Evolutionary conservation across 2,888 invertebrate genomes (phyloP).

Genomic region (Perithous albicinctus): DNA sequence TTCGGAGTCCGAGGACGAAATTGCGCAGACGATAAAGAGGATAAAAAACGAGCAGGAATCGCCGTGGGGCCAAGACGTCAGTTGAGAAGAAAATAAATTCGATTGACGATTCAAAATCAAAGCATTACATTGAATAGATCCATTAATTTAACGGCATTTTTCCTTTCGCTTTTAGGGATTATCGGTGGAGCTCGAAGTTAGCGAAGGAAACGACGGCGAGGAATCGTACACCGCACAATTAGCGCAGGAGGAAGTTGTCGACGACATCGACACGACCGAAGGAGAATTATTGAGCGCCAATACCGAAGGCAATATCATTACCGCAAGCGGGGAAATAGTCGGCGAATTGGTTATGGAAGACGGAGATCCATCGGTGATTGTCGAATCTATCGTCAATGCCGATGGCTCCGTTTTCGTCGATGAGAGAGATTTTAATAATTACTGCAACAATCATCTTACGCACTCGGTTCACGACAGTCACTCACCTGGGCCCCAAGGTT

Average conservation of each 20-base stretch:
- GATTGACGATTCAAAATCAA: no score
- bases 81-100: no score
- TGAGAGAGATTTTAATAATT: slow-evolving; percentile 80
- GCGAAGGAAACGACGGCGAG: slow-evolving; percentile 80
- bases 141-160: not conserved
- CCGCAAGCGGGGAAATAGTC: slow-evolving; percentile 80
- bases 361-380: slow-evolving; percentile 82
- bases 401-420: slow-evolving; percentile 82
- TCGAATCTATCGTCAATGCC: slow-evolving; percentile 81
- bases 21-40: slow-evolving; percentile 78
- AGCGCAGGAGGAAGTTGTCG: slow-evolving; percentile 78
- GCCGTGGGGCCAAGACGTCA: slow-evolving; percentile 81
- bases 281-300: slow-evolving; percentile 75
- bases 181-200: slow-evolving; percentile 77
- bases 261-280: slow-evolving; percentile 77
- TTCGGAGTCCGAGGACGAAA: slow-evolving; percentile 81
- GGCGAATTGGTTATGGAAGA: slow-evolving; percentile 82
- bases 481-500: slow-evolving; percentile 76
- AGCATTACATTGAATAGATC: no score
- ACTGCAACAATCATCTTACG: slow-evolving; percentile 78
- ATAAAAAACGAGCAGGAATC: slow-evolving; percentile 80
- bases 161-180: slow-evolving; percentile 69
- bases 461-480: slow-evolving; percentile 74
- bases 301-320: slow-evolving; percentile 77
- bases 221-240: slow-evolving; percentile 78